Evolutionary conservation across 2,888 invertebrate species (phyloP).

Genomic region (Phytoseiulus persimilis): DNA sequence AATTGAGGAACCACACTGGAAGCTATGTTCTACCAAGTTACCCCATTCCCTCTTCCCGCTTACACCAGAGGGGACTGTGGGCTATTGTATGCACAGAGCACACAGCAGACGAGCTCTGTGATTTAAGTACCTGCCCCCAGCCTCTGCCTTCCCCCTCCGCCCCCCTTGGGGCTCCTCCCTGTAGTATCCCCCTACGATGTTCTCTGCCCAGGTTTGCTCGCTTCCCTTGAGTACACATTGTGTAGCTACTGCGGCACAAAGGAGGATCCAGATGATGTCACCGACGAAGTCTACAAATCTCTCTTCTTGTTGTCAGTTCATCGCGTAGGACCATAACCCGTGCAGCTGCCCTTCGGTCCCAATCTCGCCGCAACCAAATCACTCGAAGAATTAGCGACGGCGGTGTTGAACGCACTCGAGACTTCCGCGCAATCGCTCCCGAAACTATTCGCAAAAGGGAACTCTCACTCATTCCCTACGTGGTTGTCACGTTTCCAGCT

Average conservation of each 20-base stretch:
- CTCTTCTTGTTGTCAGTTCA: background rate
- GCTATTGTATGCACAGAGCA: slow-evolving; percentile 5
- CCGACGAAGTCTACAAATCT: background rate
- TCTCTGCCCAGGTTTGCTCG: background rate
- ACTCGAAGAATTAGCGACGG: no score
- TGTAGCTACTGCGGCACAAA: background rate
- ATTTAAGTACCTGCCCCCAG: background rate
- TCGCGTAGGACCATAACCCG: background rate
- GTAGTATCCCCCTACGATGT: background rate
- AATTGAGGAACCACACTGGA: background rate
- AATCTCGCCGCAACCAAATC: no score
- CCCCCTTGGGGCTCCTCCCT: no score
- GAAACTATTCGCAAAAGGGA: no score
- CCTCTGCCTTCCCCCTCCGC: background rate
- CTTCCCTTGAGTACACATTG: background rate
- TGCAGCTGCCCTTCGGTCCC: no score
- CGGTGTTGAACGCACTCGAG: no score
- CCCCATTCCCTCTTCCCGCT: background rate
- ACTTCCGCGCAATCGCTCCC: no score
- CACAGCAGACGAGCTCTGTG: background rate
- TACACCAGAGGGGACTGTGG: background rate
- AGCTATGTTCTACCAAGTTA: background rate
- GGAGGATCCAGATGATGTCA: background rate
- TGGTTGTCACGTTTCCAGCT: no score
- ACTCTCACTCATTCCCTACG: no score